Percentiles rank a stretch among this genome's conserved stretches.
Evolutionary conservation across 1,140 invertebrate genomes (phyloP).

Genomic region (Lucilia sericata): DNA sequence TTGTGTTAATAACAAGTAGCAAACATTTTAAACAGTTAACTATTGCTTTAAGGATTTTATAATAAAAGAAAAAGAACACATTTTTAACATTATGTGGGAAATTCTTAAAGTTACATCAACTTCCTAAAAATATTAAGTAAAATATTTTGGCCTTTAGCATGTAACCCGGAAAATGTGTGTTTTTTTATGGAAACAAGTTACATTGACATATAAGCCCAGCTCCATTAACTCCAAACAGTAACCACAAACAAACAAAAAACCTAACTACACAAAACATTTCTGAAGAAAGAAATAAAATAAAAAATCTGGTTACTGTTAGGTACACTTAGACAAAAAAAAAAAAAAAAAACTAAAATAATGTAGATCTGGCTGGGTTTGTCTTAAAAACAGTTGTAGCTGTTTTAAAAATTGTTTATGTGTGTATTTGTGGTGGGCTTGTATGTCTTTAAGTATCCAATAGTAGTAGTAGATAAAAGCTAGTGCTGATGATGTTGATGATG

Average conservation of each 20-base stretch:
- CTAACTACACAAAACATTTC: background rate
- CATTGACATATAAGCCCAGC: background rate
- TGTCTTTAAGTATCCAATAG: background rate
- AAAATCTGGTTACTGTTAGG: constrained; percentile 20
- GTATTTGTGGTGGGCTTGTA: background rate
- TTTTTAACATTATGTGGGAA: background rate
- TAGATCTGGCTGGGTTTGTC: background rate
- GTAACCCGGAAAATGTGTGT: background rate
- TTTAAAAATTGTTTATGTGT: too few relatives aligned
- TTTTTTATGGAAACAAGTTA: background rate
- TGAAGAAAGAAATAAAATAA: constrained; percentile 6
- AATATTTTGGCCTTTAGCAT: background rate
- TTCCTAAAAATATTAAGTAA: too few relatives aligned
- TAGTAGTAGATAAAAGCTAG: background rate
- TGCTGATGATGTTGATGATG: background rate
- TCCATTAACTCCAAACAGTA: constrained; percentile 3
- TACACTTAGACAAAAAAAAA: background rate
- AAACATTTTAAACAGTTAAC: too few relatives aligned
- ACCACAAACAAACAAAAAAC: background rate
- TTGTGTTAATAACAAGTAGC: too few relatives aligned
- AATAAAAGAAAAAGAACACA: background rate
- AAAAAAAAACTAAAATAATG: background rate
- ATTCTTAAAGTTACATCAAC: too few relatives aligned
- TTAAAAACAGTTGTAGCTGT: background rate
- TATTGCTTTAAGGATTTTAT: background rate